Percentiles rank a stretch among this genome's conserved stretches.
phyloP scores from a whole-genome alignment of 2,888 invertebrate species.

The Trichacis sp. region DNA sequence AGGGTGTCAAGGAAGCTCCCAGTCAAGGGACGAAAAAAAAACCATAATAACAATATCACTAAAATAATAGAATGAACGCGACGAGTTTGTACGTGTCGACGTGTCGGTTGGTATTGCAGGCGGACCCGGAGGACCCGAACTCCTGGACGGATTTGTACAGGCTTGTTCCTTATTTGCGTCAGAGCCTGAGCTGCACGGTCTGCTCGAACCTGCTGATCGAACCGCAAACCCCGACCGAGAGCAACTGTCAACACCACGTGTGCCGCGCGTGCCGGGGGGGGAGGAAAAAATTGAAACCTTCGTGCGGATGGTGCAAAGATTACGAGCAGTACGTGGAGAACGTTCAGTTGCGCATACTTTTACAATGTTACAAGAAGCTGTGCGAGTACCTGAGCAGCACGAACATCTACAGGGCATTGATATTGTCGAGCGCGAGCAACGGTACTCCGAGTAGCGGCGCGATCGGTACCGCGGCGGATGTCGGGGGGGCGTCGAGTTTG shows the following conservation, averaged over 20 bases:
- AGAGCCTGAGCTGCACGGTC: slow-evolving; percentile 89
- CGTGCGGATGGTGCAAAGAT: slow-evolving; percentile 88
- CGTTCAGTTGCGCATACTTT: slow-evolving; percentile 81
- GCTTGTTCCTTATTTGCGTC: slow-evolving; percentile 85
- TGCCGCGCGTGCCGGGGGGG: slow-evolving; percentile 88
- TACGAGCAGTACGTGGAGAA: slow-evolving; percentile 87
- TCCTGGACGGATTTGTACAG: slow-evolving; percentile 86
- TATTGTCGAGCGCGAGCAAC: slow-evolving; percentile 69
- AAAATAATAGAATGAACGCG: slow-evolving; percentile 84
- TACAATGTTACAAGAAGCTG: slow-evolving; percentile 90
- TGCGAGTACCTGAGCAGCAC: slow-evolving; percentile 86
- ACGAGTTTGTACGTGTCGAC: slow-evolving; percentile 86
- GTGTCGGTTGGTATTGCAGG: slow-evolving; percentile 82
- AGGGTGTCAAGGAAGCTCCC: slow-evolving; percentile 1
- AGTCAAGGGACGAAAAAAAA: neutral
- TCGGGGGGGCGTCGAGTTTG: slow-evolving; percentile 75
- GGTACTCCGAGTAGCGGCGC: slow-evolving; percentile 68
- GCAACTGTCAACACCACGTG: slow-evolving; percentile 89
- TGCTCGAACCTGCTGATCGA: slow-evolving; percentile 86
- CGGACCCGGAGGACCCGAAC: slow-evolving; percentile 78
- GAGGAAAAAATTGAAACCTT: slow-evolving; percentile 85
- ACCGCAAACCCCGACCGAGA: slow-evolving; percentile 83
- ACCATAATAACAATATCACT: too few relatives aligned
- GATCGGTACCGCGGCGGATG: slow-evolving; percentile 57
- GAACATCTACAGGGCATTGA: slow-evolving; percentile 76